Percentiles rank a stretch among this genome's conserved stretches.
These are phyloP conservation scores for Drosophila ambigua DNA, from an alignment of 1,140 invertebrate species.

Conservation along the genomic window DNA sequence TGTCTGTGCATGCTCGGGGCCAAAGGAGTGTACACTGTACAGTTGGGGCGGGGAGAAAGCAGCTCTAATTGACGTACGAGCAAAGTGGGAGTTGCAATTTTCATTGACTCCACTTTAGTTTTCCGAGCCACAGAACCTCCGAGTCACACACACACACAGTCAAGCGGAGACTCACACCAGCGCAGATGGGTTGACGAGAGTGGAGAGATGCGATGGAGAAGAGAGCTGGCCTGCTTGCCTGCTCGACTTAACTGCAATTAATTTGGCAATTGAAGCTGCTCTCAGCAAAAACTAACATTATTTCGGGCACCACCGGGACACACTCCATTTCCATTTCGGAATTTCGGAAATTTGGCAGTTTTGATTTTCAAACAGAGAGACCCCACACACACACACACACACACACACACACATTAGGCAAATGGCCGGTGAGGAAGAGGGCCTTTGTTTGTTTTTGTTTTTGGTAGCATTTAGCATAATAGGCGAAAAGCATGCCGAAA, in stretches of 20 bases:
- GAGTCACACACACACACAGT: constrained; percentile 24
- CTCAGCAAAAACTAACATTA: constrained; percentile 33
- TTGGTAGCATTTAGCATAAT: constrained; percentile 62
- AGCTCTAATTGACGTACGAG: constrained; percentile 83
- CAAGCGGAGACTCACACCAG: constrained; percentile 7
- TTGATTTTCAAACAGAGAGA: constrained; percentile 19
- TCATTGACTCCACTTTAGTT: constrained; percentile 83
- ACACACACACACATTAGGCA: constrained; percentile 56
- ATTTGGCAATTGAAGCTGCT: constrained; percentile 78
- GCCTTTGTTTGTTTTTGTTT: constrained; percentile 53
- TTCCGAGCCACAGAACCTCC: constrained; percentile 47
- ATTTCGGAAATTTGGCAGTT: constrained; percentile 47
- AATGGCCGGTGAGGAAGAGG: constrained; percentile 28
- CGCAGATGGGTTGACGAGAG: constrained; percentile 4
- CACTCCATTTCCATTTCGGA: constrained; percentile 59
- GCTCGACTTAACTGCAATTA: constrained; percentile 83
- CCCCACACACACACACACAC: constrained; percentile 15
- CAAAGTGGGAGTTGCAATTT: constrained; percentile 83
- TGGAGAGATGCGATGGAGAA: constrained; percentile 10
- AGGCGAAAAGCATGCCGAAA: constrained; percentile 69
- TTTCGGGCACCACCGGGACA: constrained; percentile 11
- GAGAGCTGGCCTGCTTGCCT: constrained; percentile 43
- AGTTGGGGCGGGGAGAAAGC: constrained; percentile 27
- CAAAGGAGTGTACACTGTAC: constrained; percentile 3
- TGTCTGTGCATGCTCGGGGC: too few species aligned